Evolutionary conservation across 2,888 invertebrate species (phyloP), one percentile per base, ranked within the genome.

Genomic region (Pseudolycoriella hygida): DNA sequence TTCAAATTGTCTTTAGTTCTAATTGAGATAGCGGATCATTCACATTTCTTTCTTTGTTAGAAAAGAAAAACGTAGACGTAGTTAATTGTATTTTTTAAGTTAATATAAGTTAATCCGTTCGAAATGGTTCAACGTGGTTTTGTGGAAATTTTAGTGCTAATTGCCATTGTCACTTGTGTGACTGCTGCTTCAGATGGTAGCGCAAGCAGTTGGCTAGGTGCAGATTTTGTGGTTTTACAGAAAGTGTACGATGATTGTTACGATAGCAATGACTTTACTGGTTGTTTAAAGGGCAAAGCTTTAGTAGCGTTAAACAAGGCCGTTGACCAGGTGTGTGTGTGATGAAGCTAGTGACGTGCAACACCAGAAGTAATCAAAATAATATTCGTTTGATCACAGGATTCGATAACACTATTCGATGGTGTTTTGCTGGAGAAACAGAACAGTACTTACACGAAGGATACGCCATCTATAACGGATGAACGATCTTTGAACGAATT

Each of bases 231-330:
- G 48, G 66, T 76, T 50, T 63, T 73, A 54, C 71, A 73, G 54
- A 73, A 73, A 59, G 70, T 75, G 52, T 76, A 74, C 55, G 74
- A 74, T 51, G 74, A 74, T 55, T 76, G 76, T 60, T 73, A 73
- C 63, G 63, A 67, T 49, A 73, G 71, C 51, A 69, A 70, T 56
- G 74, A 75, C 55, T 67, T 76, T 55, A 67, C 72, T 46, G 67
- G 66, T 54, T 76, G 76, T 56, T 64, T 76, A 44, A 76, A 76
- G 58, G 70, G 72, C 52, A 76, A 75, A 55, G 75, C 75, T 37
- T 60, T 76, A 45, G 64, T 66, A 47, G 76, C 73, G 11, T 61
- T 76, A 41, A 66, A 69, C 38, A 70, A 74, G 52, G 76, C 75
- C 49, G 65, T 74, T 51, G 72, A 74, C 51, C 73, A 74, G 68